These are phyloP conservation scores for Aphyosemion australe DNA, from an alignment of 2,113 vertebrate species.

Conservation along the genomic window DNA sequence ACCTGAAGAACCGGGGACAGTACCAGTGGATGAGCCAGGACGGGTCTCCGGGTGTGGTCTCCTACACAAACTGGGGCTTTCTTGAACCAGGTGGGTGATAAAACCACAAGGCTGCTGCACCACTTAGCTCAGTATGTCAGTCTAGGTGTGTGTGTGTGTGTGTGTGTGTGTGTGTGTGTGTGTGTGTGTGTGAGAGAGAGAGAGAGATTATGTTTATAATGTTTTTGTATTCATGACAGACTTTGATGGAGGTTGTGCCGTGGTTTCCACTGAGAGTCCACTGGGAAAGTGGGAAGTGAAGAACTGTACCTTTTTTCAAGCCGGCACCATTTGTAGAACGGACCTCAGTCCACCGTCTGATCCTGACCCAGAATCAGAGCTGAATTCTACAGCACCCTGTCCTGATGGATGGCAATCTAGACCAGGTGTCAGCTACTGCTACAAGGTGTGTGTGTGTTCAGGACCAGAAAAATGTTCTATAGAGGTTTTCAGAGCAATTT, in stretches of 20 bases:
- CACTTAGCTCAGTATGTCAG: not conserved
- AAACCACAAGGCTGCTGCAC: not conserved
- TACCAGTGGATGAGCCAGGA: conserved; percentile 84
- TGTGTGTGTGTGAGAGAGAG: too few relatives aligned
- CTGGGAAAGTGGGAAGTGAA: conserved; percentile 90
- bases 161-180: too few relatives aligned
- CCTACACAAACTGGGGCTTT: conserved; percentile 89
- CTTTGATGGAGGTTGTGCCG: conserved; percentile 83
- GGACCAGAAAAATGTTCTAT: too few relatives aligned
- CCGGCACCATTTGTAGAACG: conserved; percentile 89
- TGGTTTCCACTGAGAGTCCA: conserved; percentile 80
- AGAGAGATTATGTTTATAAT: not conserved
- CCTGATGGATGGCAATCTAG: conserved; percentile 85
- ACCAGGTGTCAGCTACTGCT: conserved; percentile 81
- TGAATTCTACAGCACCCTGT: conserved; percentile 80
- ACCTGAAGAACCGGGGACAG: conserved; percentile 81
- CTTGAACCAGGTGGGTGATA: conserved; percentile 82
- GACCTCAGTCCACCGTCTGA: conserved; percentile 67
- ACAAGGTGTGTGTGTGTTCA: conserved; percentile 82
- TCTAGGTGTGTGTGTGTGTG: not conserved
- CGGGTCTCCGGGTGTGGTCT: conserved; percentile 65
- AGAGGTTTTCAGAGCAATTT: too few relatives aligned
- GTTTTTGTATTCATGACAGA: not conserved
- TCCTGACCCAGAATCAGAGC: conserved; percentile 66
- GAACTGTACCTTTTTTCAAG: conserved; percentile 87